Evolutionary conservation across 2,797 vertebrate species (phyloP), one percentile per base, ranked within the genome.

Genomic region (Tenualosa ilisha): DNA sequence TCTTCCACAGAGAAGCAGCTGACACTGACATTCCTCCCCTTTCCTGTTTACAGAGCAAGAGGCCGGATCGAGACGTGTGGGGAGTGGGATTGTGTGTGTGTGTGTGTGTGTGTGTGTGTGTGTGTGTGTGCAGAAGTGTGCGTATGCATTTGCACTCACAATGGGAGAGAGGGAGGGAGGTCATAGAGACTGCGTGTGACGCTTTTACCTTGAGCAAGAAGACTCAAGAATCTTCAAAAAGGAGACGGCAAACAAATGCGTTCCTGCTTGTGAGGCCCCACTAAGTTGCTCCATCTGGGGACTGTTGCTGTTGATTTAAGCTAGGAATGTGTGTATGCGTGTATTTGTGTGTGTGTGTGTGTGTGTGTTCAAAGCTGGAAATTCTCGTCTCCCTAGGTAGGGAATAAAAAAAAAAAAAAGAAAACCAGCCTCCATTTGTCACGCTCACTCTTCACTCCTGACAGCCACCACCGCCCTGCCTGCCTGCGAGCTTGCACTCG

Each of bases 11-110:
- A 85, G 46, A 86, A 86, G 83, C 83, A 84, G 87, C 82, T 83
- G 40, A 86, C 53, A 72, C 83, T 84, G 68, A 89, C 87, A 91
- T 89, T 87, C 68, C 88, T 85, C 85, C 81, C 51, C 82, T 89
- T 92, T 95, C 93, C 92, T 93, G 94, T 94, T 93, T 94, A 94
- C 89, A 90, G 72, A 72, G 63, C 87, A 75, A 79, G 72, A 24
- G 59, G 81, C 81, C 37, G 37, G 37, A 75, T 6, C 4, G 68
- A 75, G 68, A 40, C 15, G 17, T 40, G 31, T 40, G 37, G 68
- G 15, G 37, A 75, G 68, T 43, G 31, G 17, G 37, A 75, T 37
- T 17, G 31, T 75, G 37, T 75, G 31, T 31, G 13, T 75, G 68
- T 43, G 13, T 15, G 37, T 72, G 37, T 17, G 37, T 22, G 53